Percentiles rank a stretch among this genome's conserved stretches.
These are phyloP conservation scores for Eupithecia insigniata DNA, from an alignment of 2,888 invertebrate genomes.

Conservation along the genomic window DNA sequence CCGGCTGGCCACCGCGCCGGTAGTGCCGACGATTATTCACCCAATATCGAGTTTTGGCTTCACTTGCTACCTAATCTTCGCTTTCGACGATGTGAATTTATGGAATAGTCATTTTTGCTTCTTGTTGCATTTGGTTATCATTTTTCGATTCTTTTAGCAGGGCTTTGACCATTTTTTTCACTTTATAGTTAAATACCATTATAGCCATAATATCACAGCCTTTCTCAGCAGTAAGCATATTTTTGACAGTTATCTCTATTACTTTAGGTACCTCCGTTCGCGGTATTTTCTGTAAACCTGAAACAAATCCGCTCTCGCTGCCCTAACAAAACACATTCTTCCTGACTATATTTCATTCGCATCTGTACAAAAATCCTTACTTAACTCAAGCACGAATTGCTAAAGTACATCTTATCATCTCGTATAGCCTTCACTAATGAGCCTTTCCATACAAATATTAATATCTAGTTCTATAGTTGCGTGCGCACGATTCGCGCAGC, in stretches of 20 bases:
- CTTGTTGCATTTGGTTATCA: slow-evolving; percentile 30
- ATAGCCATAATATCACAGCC: not conserved
- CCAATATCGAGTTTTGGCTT: slow-evolving; percentile 84
- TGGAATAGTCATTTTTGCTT: slow-evolving; percentile 51
- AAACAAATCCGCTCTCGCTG: not conserved
- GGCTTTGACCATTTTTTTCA: not conserved
- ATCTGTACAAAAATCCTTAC: not conserved
- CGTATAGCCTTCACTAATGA: slow-evolving; percentile 22
- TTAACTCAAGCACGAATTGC: not conserved
- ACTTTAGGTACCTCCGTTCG: not conserved
- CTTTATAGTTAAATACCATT: not conserved
- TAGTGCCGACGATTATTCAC: slow-evolving; percentile 83
- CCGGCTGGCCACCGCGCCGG: slow-evolving; percentile 81
- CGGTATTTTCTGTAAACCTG: not conserved
- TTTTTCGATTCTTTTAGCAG: slow-evolving; percentile 15
- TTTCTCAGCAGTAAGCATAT: not conserved
- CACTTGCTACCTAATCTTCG: slow-evolving; percentile 82
- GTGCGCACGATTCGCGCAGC: slow-evolving; percentile 49
- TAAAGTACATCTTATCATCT: not conserved
- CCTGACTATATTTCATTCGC: not conserved
- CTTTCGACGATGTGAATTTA: slow-evolving; percentile 75
- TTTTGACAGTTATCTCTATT: not conserved
- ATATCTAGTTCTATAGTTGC: slow-evolving; percentile 39
- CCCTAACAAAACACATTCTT: not conserved
- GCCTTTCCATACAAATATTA: slow-evolving; percentile 34